phyloP scores from a whole-genome alignment of 2,113 vertebrate species.

The Chaetodon trifascialis region DNA sequence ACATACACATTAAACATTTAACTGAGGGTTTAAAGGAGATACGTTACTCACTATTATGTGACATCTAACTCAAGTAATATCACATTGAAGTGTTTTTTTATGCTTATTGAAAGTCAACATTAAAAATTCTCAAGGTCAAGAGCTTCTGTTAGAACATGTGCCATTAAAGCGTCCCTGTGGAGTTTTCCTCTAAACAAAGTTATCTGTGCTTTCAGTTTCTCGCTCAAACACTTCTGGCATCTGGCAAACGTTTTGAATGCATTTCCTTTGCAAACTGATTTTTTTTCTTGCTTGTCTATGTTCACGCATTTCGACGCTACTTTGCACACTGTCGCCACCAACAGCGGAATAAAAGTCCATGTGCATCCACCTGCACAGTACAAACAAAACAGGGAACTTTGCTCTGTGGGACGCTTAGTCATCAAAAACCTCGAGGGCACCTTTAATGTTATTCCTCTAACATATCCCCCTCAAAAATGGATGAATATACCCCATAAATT shows the following conservation, averaged over 20 bases:
- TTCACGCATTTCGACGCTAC: background rate
- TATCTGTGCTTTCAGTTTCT: background rate
- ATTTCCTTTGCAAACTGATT: no score
- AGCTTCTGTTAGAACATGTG: background rate
- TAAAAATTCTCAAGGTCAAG: background rate
- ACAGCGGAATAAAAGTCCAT: background rate
- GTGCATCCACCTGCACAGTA: background rate
- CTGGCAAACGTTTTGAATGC: background rate
- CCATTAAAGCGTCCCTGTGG: background rate
- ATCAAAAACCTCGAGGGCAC: background rate
- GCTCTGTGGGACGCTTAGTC: rapidly evolving
- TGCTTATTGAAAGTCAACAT: background rate
- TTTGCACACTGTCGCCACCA: background rate
- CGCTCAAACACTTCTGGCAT: background rate
- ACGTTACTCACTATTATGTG: background rate
- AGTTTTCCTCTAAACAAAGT: background rate
- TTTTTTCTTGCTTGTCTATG: background rate
- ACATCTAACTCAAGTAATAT: background rate
- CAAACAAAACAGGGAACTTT: background rate
- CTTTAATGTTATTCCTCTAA: background rate
- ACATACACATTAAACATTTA: background rate
- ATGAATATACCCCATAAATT: background rate
- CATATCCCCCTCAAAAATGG: background rate
- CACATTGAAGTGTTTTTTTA: background rate
- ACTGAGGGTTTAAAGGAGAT: background rate